phyloP scores from a whole-genome alignment of 2,888 invertebrate species.

The Ariolimax columbianus region DNA sequence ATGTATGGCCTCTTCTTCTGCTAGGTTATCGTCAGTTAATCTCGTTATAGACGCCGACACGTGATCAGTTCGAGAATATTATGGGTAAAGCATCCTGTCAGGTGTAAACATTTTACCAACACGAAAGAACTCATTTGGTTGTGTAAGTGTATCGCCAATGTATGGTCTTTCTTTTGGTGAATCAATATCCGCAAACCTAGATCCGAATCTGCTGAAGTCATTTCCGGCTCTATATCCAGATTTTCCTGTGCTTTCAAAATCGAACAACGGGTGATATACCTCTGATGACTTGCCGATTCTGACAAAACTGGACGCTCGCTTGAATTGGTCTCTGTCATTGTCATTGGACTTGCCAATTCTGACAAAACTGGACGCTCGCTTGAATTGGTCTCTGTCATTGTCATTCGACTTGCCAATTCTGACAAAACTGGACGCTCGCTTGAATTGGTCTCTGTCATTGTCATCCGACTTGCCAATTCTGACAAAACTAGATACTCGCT shows the following conservation, averaged over 20 bases:
- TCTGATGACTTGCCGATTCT: conserved; percentile 52
- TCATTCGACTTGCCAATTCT: conserved; percentile 45
- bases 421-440: conserved; percentile 38
- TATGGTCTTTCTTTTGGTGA: not conserved
- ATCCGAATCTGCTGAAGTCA: conserved; percentile 2
- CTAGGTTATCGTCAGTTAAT: not conserved
- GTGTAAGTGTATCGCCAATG: not conserved
- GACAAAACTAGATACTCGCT: conserved; percentile 38
- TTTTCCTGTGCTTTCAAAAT: conserved; percentile 55
- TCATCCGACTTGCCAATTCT: conserved; percentile 44
- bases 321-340: conserved; percentile 15
- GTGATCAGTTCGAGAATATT: not conserved
- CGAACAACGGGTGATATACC: conserved; percentile 36
- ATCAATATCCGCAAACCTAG: conserved; percentile 48
- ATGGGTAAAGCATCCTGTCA: not conserved
- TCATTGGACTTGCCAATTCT: conserved; percentile 52
- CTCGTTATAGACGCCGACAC: not conserved
- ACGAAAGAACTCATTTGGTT: conserved; percentile 33
- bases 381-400: not conserved
- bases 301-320: conserved; percentile 52
- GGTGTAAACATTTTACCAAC: conserved; percentile 47
- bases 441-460: not conserved
- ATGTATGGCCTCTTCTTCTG: conserved; percentile 7
- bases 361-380: conserved; percentile 44
- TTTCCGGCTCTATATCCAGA: conserved; percentile 26